Base-by-base conservation (phyloP, 2,797 vertebrate species). In the Anolis apletophallus region DNA sequence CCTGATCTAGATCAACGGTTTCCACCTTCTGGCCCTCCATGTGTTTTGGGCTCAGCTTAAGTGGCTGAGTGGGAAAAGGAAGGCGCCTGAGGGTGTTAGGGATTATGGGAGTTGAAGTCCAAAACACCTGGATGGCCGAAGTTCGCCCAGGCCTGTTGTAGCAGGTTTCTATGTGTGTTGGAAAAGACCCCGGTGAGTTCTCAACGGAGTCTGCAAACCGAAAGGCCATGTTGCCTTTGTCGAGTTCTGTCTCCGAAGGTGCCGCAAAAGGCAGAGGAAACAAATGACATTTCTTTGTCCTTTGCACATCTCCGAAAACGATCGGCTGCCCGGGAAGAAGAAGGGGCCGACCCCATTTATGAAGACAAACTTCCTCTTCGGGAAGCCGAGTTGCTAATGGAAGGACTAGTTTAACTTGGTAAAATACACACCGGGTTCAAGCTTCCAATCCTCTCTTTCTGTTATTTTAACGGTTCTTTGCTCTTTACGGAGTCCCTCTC, bases 401-500 rank as follows among this genome's bases (percentile, higher is more conserved):
- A 52, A 1, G 11, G 59, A 50, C 80, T 57, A 36, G 68, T 84
- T 83, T 83, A 34, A 40, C 13, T n/a, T n/a, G 29, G 36, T 17
- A 29, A 73, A 9, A 21, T 72, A 71, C 26, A 52, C 83, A n/a
- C 19, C 2, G 50, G 36, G 36, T 23, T 85, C 55, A 34, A 23
- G 77, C 46, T n/a, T 79, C 54, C 86, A 79, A 34, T 36, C 68
- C 29, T 50, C 1, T 0, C 7, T 13, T 23, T 52, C 6, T 87
- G 29, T 73, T 90, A 67, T 85, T 92, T 87, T 82, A 90, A 52
- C 17, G 46, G 68, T 86, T 84, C 10, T 73, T 55, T 76, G 19
- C 50, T 73, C 52, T 83, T 88, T 40, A 67, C 6, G 10, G 5
- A 85, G 34, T 13, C 68, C n/a, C 23, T 71, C 55, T 64, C 61